These are phyloP conservation scores for Hedychridium roseum DNA, from an alignment of 2,888 invertebrate species.

Conservation along the genomic window DNA sequence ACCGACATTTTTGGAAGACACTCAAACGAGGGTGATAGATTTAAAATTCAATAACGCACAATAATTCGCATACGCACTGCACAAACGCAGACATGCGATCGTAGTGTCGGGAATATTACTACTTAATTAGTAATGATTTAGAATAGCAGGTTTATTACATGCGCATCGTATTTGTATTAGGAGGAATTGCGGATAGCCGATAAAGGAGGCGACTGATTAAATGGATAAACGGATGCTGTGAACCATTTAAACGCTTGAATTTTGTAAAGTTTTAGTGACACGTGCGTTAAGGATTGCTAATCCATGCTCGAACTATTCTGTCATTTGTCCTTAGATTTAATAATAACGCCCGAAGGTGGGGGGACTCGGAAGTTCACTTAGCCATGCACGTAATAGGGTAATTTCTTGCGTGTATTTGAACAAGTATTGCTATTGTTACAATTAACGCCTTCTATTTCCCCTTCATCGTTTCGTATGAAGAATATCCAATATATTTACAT, in stretches of 20 bases:
- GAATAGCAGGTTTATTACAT: slow-evolving; percentile 14
- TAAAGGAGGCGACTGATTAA: slow-evolving; percentile 39
- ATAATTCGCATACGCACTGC: slow-evolving; percentile 60
- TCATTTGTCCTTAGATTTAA: slow-evolving; percentile 21
- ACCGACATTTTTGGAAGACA: too few species aligned
- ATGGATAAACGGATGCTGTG: slow-evolving; percentile 46
- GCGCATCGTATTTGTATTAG: slow-evolving; percentile 30
- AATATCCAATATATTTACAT: too few species aligned
- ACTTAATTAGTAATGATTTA: slow-evolving; percentile 34
- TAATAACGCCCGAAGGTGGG: slow-evolving; percentile 22
- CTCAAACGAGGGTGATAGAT: slow-evolving; percentile 27
- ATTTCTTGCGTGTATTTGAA: too few species aligned
- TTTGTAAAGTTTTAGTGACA: slow-evolving; percentile 40
- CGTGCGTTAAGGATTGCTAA: slow-evolving; percentile 36
- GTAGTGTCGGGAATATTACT: slow-evolving; percentile 49
- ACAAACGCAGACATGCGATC: slow-evolving; percentile 60
- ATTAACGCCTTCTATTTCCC: too few species aligned
- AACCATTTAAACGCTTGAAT: slow-evolving; percentile 44
- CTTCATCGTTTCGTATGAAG: too few species aligned
- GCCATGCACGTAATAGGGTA: not conserved
- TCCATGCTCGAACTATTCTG: slow-evolving; percentile 47
- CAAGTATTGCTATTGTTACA: too few species aligned
- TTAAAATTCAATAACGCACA: slow-evolving; percentile 60
- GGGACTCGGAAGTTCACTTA: slow-evolving; percentile 30
- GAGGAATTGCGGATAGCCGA: slow-evolving; percentile 24